These are phyloP conservation scores for Crepidodera aurea DNA, from an alignment of 2,888 invertebrate species.

Conservation along the genomic window DNA sequence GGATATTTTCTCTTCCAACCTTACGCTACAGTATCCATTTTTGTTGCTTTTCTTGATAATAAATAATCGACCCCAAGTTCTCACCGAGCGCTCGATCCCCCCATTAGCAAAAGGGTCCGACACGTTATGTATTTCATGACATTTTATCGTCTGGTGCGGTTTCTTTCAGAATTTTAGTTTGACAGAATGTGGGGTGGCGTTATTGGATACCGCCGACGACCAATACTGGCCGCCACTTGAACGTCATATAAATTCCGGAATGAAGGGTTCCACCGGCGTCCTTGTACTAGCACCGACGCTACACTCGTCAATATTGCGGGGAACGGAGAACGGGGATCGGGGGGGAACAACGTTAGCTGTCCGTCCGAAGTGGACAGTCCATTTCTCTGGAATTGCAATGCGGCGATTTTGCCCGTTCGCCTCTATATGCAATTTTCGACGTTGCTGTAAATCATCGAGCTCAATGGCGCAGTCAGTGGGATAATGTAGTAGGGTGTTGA, in stretches of 20 bases:
- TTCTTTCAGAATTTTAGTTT: conserved; percentile 57
- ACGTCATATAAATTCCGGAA: conserved; percentile 63
- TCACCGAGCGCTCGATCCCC: background rate
- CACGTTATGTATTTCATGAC: conserved; percentile 52
- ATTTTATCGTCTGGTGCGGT: conserved; percentile 58
- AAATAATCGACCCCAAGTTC: background rate
- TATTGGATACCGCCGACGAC: conserved; percentile 60
- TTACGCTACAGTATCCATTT: background rate
- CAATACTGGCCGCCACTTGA: conserved; percentile 58
- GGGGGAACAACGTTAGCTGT: conserved; percentile 33
- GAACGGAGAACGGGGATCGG: conserved; percentile 47
- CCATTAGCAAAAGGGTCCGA: conserved; percentile 6
- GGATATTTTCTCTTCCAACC: no score
- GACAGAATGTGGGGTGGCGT: conserved; percentile 58
- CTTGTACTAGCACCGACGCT: conserved; percentile 36
- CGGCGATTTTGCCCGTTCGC: conserved; percentile 17
- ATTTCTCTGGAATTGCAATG: conserved; percentile 51
- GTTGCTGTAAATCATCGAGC: conserved; percentile 9
- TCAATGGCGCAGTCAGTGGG: conserved; percentile 18
- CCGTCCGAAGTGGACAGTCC: conserved; percentile 60
- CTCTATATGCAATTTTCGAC: conserved; percentile 15
- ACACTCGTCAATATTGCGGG: conserved; percentile 55
- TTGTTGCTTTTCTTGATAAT: background rate
- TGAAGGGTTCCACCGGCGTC: conserved; percentile 49
- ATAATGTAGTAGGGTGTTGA: background rate